These are phyloP conservation scores for Ophthalmotilapia sp. DNA, from an alignment of 2,113 vertebrate species.

Conservation along the genomic window DNA sequence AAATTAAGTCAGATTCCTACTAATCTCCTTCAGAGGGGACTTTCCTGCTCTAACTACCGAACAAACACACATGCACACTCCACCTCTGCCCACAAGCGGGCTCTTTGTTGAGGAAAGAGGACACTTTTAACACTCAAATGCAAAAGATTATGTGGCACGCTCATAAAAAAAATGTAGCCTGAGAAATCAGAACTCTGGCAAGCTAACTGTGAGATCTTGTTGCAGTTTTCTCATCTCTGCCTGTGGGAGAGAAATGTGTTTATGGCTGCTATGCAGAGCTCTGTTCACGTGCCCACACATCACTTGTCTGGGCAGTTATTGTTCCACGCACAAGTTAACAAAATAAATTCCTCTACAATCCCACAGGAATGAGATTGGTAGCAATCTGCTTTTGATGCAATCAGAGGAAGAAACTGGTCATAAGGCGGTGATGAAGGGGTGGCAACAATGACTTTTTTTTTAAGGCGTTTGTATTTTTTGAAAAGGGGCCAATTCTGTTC, in stretches of 20 bases:
- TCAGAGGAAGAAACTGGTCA: not conserved
- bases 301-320: conserved; percentile 9
- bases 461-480: conserved; percentile 6
- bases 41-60: conserved; percentile 4
- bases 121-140: not conserved
- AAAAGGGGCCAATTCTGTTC: conserved; percentile 4
- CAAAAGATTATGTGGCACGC: not conserved
- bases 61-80: conserved; percentile 9
- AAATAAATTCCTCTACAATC: conserved; percentile 19
- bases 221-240: not conserved
- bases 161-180: not conserved
- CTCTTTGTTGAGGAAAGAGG: not conserved
- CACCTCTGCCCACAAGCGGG: not conserved
- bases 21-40: conserved; percentile 18
- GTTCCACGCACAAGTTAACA: conserved; percentile 12
- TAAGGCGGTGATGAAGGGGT: not conserved
- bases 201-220: not conserved
- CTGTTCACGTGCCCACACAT: conserved; percentile 24
- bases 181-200: not conserved
- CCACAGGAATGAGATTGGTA: not conserved
- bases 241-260: not conserved
- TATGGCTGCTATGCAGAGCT: not conserved
- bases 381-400: conserved; percentile 2
- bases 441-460: conserved; percentile 2
- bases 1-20: conserved; percentile 24